phyloP scores from a whole-genome alignment of 2,113 vertebrate genomes.

The Butorides virescens region DNA sequence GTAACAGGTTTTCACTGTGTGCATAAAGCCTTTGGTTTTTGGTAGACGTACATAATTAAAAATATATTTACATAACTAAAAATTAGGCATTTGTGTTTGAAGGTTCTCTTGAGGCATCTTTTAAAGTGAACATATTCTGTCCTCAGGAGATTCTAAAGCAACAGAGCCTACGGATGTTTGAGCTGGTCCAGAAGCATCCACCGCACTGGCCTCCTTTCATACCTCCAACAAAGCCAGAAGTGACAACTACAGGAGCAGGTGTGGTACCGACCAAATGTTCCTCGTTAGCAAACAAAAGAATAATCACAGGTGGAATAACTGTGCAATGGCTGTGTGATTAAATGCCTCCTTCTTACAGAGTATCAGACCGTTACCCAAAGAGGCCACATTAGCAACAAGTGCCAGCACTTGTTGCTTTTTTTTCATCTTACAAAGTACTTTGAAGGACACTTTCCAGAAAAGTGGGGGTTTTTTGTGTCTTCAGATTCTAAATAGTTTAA shows the following conservation, averaged over 20 bases:
- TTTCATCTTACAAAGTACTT: not conserved
- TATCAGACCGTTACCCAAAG: not conserved
- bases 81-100: not conserved
- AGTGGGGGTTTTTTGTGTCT: not conserved
- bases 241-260: conserved; percentile 89
- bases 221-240: conserved; percentile 85
- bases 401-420: not conserved
- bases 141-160: conserved; percentile 83
- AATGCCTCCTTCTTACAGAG: not conserved
- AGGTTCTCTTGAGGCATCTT: not conserved
- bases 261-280: not conserved
- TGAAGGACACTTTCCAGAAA: not conserved
- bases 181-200: conserved; percentile 88
- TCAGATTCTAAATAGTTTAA: not conserved
- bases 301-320: not conserved
- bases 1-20: not conserved
- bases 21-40: not conserved
- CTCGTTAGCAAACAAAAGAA: not conserved
- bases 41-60: not conserved
- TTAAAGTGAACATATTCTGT: not conserved
- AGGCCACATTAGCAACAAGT: not conserved
- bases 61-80: not conserved
- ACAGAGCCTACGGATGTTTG: conserved; percentile 85
- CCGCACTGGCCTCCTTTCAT: conserved; percentile 88
- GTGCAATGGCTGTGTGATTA: fast-evolving